Conservation (phyloP, 2,888 invertebrate genomes). For the Yponomeuta plumbellus region DNA sequence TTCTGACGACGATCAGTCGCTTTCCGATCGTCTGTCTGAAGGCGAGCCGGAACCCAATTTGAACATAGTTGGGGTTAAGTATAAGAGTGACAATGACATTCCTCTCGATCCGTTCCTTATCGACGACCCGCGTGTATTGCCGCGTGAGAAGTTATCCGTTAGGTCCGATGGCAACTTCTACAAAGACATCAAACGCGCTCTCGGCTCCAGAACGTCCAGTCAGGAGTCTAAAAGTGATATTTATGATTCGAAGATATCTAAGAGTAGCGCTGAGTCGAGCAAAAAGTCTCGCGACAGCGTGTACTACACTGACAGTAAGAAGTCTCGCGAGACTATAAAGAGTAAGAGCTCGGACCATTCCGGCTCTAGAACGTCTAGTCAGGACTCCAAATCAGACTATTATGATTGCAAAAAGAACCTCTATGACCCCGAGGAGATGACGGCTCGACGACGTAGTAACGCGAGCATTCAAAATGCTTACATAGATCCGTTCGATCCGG, state of each 20-base stretch:
- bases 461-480: conserved; percentile 59
- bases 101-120: conserved; percentile 86
- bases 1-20: conserved; percentile 82
- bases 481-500: conserved; percentile 62
- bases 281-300: conserved; percentile 80
- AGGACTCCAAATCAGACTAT: conserved; percentile 84
- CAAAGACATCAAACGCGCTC: conserved; percentile 79
- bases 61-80: conserved; percentile 77
- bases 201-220: conserved; percentile 81
- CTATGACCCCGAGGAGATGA: conserved; percentile 58
- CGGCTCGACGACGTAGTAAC: conserved; percentile 48
- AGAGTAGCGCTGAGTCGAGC: conserved; percentile 79
- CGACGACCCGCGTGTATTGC: conserved; percentile 85
- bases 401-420: conserved; percentile 79
- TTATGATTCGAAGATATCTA: conserved; percentile 80
- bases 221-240: conserved; percentile 83
- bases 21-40: conserved; percentile 70
- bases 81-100: conserved; percentile 81
- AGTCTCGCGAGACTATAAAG: conserved; percentile 79
- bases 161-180: conserved; percentile 85
- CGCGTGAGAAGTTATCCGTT: conserved; percentile 82
- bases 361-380: conserved; percentile 80
- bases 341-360: conserved; percentile 79
- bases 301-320: conserved; percentile 80
- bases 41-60: conserved; percentile 74